A percentile compares a stretch with the other conserved stretches of the same genome.
These are phyloP conservation scores for Brachionus paranguensis DNA, from an alignment of 1,140 invertebrate species.

Conservation along the genomic window DNA sequence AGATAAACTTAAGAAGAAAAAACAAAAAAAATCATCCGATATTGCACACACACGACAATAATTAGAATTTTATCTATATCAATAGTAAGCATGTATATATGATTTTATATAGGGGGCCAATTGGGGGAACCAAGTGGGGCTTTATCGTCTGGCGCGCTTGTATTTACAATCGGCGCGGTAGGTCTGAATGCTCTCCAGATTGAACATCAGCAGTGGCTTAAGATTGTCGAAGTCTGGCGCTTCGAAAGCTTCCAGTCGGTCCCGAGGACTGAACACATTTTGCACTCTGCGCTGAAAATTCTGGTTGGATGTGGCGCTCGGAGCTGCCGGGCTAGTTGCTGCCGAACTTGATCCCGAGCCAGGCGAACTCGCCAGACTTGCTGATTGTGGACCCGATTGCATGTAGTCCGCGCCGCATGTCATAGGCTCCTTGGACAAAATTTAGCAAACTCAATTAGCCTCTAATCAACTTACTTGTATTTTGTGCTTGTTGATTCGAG, in stretches of 20 bases:
- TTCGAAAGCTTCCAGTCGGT: slow-evolving; percentile 17
- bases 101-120: slow-evolving; percentile 1
- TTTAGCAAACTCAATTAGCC: neutral
- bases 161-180: slow-evolving; percentile 35
- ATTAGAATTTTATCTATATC: neutral
- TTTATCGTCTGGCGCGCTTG: slow-evolving; percentile 18
- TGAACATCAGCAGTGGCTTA: slow-evolving; percentile 29
- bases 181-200: slow-evolving; percentile 7
- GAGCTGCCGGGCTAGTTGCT: neutral
- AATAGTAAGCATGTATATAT: slow-evolving; percentile 28
- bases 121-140: neutral
- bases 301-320: neutral
- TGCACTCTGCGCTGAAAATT: neutral
- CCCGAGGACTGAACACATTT: slow-evolving; percentile 10
- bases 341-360: neutral
- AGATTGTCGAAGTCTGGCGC: neutral
- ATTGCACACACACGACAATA: neutral
- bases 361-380: neutral
- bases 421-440: neutral
- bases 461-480: neutral
- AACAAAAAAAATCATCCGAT: neutral
- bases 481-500: slow-evolving; percentile 17
- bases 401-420: neutral
- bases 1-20: slow-evolving; percentile 3
- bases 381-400: neutral